Conservation (phyloP, 2,888 invertebrate species). For the Hydrotaea cyrtoneurina region DNA sequence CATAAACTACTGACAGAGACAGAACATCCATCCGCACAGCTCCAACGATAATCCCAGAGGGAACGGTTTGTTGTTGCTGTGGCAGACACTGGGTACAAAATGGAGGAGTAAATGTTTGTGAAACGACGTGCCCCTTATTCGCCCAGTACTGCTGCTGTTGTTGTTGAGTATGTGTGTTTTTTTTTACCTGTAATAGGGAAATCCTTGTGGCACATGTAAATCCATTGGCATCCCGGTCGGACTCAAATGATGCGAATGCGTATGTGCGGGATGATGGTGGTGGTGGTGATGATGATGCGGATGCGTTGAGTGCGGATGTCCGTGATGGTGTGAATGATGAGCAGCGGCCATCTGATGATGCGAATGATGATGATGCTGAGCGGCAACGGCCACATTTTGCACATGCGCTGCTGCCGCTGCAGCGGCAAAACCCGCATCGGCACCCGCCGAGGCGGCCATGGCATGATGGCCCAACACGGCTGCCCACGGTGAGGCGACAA, state of each 20-base stretch:
- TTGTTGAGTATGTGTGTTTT: no score
- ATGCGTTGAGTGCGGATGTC: constrained; percentile 72
- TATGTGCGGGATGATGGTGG: constrained; percentile 72
- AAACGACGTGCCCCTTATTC: constrained; percentile 2
- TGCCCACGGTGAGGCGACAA: constrained; percentile 90
- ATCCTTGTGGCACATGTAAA: constrained; percentile 94
- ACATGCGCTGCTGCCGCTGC: constrained; percentile 81
- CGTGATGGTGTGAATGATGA: constrained; percentile 74
- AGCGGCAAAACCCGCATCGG: constrained; percentile 79
- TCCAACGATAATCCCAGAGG: constrained; percentile 2
- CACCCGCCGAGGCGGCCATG: constrained; percentile 76
- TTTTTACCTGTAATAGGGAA: constrained; percentile 93
- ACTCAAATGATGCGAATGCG: constrained; percentile 81
- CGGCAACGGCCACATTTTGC: constrained; percentile 81
- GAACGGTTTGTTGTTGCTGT: not conserved
- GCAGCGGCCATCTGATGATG: constrained; percentile 75
- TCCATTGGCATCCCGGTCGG: constrained; percentile 92
- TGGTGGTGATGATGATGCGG: constrained; percentile 73
- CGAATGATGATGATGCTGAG: constrained; percentile 77
- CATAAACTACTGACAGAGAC: constrained; percentile 45
- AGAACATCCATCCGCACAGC: not conserved
- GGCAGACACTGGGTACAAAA: constrained; percentile 43
- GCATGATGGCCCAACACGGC: constrained; percentile 85
- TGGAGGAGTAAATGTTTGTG: constrained; percentile 59
- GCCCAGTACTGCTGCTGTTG: constrained; percentile 55